Evolutionary conservation across 2,797 vertebrate genomes (phyloP), one percentile per base, ranked within the genome.

Genomic region (Xerus rutilus): DNA sequence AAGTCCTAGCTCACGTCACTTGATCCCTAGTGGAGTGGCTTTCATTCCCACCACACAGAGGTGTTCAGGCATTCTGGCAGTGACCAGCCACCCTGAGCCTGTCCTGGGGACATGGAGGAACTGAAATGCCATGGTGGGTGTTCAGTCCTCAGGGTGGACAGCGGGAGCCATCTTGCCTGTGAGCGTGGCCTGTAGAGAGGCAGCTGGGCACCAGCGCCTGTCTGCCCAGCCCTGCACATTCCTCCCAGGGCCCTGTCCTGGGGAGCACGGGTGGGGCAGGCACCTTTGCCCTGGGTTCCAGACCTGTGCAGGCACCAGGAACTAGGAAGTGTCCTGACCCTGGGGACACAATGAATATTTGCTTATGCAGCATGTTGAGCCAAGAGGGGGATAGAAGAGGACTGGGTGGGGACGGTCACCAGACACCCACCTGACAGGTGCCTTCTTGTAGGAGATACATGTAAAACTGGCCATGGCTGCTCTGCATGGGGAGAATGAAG

Each of bases 271-370:
- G 79, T 47, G 35, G 67, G 64, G 72, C 13, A 3, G 28, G 20
- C 43, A 67, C 81, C 94, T 91, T 84, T 95, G 54, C 94, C 43
- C 74, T 39, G 17, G 35, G 14, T 76, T 84, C 65, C 35, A 49
- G 83, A 59, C 21, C 49, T 32, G n/a, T 76, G 43, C 83, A n/a
- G 17, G 73, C 43, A 54, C 67, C 85, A 86, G 79, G 59, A 96
- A 64, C 39, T 70, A 72, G 89, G 93, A 62, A 2, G 39, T 86
- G 23, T 35, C n/a, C 57, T 73, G 57, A 39, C 30, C 45, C 87
- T 13, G 35, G 95, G 72, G 67, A 85, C 45, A 5, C 5, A 70
- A n/a, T 20, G 14, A 70, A 70, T 70, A 78, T 17, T 43, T 67
- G 14, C 5, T 78, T 43, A 49, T 77, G 79, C 45, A 30, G 39